phyloP scores from a whole-genome alignment of 2,797 vertebrate genomes.

The Nasua narica region DNA sequence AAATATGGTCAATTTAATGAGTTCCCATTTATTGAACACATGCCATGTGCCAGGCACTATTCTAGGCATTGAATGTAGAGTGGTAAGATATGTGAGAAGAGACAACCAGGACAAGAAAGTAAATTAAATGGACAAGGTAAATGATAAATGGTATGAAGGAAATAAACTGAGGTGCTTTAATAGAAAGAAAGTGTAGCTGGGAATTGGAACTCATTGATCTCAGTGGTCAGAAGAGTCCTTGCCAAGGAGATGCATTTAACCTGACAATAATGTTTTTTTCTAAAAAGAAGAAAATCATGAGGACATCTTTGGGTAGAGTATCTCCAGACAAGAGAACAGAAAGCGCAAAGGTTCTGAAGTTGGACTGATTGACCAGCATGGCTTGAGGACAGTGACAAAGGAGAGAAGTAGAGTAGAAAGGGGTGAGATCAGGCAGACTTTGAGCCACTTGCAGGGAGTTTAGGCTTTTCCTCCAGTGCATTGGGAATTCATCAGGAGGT shows the following conservation, averaged over 20 bases:
- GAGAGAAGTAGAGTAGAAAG: not conserved
- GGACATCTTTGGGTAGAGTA: not conserved
- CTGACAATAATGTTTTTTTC: not conserved
- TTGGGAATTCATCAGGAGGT: not conserved
- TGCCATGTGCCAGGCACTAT: not conserved
- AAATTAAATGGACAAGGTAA: not conserved
- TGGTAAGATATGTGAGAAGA: not conserved
- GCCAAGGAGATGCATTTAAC: not conserved
- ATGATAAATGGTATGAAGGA: not conserved
- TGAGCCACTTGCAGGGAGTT: not conserved
- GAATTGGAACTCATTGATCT: not conserved
- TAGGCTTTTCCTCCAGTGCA: not conserved
- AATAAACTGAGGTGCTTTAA: not conserved
- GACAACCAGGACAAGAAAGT: not conserved
- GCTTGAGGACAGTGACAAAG: not conserved
- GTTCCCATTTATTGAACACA: not conserved
- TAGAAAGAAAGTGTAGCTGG: not conserved
- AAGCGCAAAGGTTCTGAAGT: not conserved
- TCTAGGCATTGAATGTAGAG: not conserved
- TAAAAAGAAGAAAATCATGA: not conserved
- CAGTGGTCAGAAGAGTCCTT: not conserved
- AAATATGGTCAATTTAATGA: not conserved
- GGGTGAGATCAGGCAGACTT: not conserved
- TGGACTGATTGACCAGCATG: not conserved
- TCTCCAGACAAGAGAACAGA: not conserved